Evolutionary conservation across 2,888 invertebrate species (phyloP).

Genomic region (Pardosa pseudoannulata): DNA sequence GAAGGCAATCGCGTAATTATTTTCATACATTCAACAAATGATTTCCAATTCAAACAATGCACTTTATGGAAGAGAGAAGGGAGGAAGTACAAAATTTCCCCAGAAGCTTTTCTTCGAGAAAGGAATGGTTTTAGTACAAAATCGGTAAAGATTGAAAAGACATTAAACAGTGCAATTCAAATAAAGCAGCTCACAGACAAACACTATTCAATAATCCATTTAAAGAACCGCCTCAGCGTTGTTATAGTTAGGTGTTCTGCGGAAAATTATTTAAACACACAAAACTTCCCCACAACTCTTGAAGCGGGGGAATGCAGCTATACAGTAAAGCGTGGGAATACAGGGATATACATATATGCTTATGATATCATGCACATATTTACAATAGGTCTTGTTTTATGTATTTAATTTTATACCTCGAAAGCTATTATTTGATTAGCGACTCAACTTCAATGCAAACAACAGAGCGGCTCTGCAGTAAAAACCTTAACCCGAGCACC

Average conservation of each 20-base stretch:
- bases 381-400: not conserved
- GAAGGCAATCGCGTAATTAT: no score
- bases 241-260: not conserved
- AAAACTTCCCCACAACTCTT: not conserved
- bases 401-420: not conserved
- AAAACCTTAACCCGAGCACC: not conserved
- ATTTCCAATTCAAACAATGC: not conserved
- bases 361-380: not conserved
- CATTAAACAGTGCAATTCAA: not conserved
- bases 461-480: not conserved
- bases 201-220: not conserved
- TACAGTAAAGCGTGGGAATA: no score
- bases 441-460: not conserved
- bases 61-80: not conserved
- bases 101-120: not conserved
- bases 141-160: not conserved
- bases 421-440: conserved; percentile 1
- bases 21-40: no score
- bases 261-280: not conserved
- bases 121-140: not conserved
- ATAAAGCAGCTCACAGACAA: not conserved
- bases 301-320: no score
- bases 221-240: not conserved
- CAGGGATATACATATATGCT: not conserved
- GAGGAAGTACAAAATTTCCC: no score